A percentile compares a stretch with the other conserved stretches of the same genome.
Conservation (phyloP, 2,797 vertebrate species). For the Trichosurus vulpecula region DNA sequence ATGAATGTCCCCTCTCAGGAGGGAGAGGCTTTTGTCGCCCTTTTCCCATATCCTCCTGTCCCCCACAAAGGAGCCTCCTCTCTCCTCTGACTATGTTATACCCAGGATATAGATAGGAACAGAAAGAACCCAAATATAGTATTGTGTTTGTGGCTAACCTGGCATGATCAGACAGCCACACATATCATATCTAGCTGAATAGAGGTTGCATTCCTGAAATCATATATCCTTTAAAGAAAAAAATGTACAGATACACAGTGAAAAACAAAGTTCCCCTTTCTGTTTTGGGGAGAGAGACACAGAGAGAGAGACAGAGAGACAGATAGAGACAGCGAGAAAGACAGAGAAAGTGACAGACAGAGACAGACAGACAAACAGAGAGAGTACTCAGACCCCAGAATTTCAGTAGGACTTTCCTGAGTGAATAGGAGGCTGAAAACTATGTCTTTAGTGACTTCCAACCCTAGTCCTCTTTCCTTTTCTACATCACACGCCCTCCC, state of each 20-base stretch:
- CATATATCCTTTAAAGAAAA: not conserved
- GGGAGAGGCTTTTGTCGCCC: not conserved
- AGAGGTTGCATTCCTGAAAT: not conserved
- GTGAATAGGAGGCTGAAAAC: not conserved
- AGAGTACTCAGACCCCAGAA: not conserved
- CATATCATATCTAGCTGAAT: not conserved
- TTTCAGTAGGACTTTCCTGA: not conserved
- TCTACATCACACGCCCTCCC: not conserved
- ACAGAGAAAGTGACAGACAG: too few relatives aligned
- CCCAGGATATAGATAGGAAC: not conserved
- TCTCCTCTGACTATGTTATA: not conserved
- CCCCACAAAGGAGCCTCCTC: not conserved
- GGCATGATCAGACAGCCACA: not conserved
- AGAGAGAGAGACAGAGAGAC: too few relatives aligned
- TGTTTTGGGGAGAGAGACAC: not conserved
- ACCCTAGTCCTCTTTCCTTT: not conserved
- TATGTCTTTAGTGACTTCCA: not conserved
- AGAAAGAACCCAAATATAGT: not conserved
- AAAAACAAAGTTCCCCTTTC: not conserved
- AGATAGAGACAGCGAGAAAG: too few relatives aligned
- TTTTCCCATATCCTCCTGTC: not conserved
- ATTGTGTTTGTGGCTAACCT: not conserved
- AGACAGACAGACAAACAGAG: not conserved
- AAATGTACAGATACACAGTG: not conserved
- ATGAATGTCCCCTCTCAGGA: not conserved